A percentile compares a stretch with the other conserved stretches of the same genome.
These are phyloP conservation scores for Alexandromys fortis DNA, from an alignment of 2,113 vertebrate genomes.

Conservation along the genomic window DNA sequence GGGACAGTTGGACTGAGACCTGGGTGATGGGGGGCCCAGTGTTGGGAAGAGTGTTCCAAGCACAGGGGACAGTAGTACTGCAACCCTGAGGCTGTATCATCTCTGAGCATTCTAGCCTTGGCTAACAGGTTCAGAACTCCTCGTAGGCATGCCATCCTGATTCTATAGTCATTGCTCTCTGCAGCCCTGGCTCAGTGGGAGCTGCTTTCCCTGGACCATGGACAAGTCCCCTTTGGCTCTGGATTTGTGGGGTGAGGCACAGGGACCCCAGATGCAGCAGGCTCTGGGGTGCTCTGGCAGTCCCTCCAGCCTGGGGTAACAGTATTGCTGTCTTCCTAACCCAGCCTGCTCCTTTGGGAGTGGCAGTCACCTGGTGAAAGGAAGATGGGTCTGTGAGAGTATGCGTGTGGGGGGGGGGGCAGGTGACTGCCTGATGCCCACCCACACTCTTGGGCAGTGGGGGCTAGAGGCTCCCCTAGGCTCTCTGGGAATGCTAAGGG, in stretches of 20 bases:
- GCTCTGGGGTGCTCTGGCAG: rapidly evolving
- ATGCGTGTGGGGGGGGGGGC: rapidly evolving
- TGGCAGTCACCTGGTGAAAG: neutral
- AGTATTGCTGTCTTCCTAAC: neutral
- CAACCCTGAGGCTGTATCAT: neutral
- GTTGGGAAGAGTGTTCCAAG: neutral
- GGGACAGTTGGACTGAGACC: neutral
- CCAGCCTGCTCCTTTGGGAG: neutral
- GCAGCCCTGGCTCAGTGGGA: neutral
- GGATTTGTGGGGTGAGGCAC: neutral
- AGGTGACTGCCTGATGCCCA: neutral
- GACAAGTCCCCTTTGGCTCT: neutral
- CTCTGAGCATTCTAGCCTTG: no score
- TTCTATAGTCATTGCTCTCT: neutral
- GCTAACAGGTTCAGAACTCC: neutral
- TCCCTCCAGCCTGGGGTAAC: neutral
- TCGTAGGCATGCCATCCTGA: neutral
- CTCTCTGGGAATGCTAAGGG: rapidly evolving
- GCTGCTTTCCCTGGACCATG: neutral
- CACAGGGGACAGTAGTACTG: neutral
- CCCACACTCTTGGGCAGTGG: neutral
- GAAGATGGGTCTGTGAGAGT: neutral
- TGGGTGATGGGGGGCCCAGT: no score
- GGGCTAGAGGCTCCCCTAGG: rapidly evolving
- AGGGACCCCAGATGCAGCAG: neutral